These are phyloP conservation scores for Cheilosia impressa DNA, from an alignment of 2,888 invertebrate species.

Conservation along the genomic window DNA sequence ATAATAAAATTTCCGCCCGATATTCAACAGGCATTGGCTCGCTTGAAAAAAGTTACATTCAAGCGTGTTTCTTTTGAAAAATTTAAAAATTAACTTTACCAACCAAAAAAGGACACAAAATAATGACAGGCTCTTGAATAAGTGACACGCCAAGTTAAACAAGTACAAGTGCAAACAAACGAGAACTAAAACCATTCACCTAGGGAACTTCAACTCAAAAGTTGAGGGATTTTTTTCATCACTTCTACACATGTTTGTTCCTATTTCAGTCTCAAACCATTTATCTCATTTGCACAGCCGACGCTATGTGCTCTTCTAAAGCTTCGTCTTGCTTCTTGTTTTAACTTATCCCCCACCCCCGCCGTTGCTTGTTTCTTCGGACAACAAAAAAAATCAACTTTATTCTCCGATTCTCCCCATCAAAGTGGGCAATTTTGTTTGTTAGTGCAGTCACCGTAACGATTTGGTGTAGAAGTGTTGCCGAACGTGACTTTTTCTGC, in stretches of 20 bases:
- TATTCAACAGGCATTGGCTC: too few species aligned
- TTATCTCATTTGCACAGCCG: background rate
- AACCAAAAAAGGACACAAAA: too few species aligned
- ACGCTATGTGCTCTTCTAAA: background rate
- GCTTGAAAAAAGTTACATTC: too few species aligned
- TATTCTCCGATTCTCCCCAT: constrained; percentile 34
- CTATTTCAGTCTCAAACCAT: background rate
- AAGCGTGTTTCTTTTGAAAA: too few species aligned
- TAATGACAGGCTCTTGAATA: too few species aligned
- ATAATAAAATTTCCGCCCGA: too few species aligned
- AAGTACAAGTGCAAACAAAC: too few species aligned
- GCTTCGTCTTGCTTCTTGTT: background rate
- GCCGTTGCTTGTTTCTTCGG: too few species aligned
- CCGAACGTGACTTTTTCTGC: constrained; percentile 1
- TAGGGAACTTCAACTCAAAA: too few species aligned
- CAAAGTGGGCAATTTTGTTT: constrained; percentile 19
- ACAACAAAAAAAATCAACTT: constrained; percentile 29
- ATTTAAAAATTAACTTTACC: too few species aligned
- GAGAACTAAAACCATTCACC: background rate
- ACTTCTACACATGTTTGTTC: background rate
- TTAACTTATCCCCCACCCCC: background rate
- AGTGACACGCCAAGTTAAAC: too few species aligned
- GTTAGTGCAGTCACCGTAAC: constrained; percentile 54
- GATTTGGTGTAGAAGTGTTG: constrained; percentile 53
- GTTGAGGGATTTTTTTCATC: constrained; percentile 1